Evolutionary conservation across 64 coral and sea anemone genomes (phyloP).

Genomic region (Hydrozoanthus tunicans): DNA sequence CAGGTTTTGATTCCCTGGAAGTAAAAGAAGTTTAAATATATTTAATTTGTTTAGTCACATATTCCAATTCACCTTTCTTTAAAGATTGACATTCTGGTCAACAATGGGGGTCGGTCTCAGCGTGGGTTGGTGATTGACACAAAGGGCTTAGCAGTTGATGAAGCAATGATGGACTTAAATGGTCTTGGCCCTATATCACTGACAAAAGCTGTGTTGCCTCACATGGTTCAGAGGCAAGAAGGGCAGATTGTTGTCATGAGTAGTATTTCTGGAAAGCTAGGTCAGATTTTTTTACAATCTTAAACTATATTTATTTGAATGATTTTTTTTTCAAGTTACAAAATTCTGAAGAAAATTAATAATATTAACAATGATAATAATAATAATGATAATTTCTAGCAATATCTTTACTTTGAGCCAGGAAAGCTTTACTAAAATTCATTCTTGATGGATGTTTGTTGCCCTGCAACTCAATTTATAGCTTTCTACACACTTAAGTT

Average conservation of each 20-base stretch:
- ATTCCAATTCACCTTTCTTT: neutral
- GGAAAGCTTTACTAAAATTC: too few relatives aligned
- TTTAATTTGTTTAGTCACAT: too few relatives aligned
- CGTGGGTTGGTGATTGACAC: constrained; percentile 54
- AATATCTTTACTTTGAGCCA: too few relatives aligned
- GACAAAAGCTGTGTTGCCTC: constrained; percentile 45
- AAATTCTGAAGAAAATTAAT: neutral
- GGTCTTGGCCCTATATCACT: constrained; percentile 35
- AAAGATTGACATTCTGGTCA: constrained; percentile 49
- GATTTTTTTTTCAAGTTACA: too few relatives aligned
- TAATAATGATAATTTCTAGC: too few relatives aligned
- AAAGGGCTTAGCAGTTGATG: constrained; percentile 33
- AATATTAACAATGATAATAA: neutral
- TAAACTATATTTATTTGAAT: too few relatives aligned
- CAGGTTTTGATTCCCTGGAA: too few relatives aligned
- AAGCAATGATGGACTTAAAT: constrained; percentile 58
- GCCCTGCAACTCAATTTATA: too few relatives aligned
- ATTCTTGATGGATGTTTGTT: too few relatives aligned
- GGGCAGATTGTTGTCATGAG: constrained; percentile 60
- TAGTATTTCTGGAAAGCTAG: constrained; percentile 44
- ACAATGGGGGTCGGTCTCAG: constrained; percentile 51
- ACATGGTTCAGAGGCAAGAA: constrained; percentile 54
- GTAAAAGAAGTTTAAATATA: too few relatives aligned
- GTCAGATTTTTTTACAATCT: neutral
- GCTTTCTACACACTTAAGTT: too few relatives aligned